Evolutionary conservation across 2,797 vertebrate species (phyloP), one percentile per base, ranked within the genome.

Genomic region (Macropodus opercularis): DNA sequence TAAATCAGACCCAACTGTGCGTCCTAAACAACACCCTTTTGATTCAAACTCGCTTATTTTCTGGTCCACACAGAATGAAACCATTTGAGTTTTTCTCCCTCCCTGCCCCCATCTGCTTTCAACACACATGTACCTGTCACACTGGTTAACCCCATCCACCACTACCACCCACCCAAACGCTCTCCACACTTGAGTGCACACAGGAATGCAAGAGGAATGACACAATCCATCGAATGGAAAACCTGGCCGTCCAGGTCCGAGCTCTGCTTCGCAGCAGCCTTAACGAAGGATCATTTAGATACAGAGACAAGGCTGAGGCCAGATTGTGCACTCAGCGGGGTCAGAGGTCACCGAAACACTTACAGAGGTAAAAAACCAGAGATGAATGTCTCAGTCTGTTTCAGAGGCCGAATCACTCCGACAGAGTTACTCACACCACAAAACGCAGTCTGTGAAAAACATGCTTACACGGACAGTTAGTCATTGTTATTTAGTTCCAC

Each of bases 121-220:
- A 69, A 80, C 73, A 80, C 81, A 76, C 61, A 72, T 63, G 57
- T 86, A 89, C 88, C 86, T 91, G 83, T 87, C 81, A 54, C 66
- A 69, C 68, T 80, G 78, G 83, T 74, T 76, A 75, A 69, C 76
- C 79, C 46, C 74, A 63, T 63, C 75, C 60, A 36, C 47, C 63
- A 26, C 54, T 22, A 38, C 64, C 55, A 68, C 42, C 43, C 49
- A 52, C 60, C n/a, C 44, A 24, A 5, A 38, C 53, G 17, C 43
- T 49, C 58, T 66, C 51, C 81, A 88, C 78, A 85, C 81, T 89
- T 81, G 82, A 89, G 80, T 84, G 88, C 86, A 84, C 88, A 79
- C 42, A 90, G 88, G 92, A 92, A 93, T 93, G 90, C 43, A 60
- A 85, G 79, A 54, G 80, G 78, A 82, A 86, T 85, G 83, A 88